Evolutionary conservation across 2,888 invertebrate genomes (phyloP).

Genomic region (Tholera decimalis): DNA sequence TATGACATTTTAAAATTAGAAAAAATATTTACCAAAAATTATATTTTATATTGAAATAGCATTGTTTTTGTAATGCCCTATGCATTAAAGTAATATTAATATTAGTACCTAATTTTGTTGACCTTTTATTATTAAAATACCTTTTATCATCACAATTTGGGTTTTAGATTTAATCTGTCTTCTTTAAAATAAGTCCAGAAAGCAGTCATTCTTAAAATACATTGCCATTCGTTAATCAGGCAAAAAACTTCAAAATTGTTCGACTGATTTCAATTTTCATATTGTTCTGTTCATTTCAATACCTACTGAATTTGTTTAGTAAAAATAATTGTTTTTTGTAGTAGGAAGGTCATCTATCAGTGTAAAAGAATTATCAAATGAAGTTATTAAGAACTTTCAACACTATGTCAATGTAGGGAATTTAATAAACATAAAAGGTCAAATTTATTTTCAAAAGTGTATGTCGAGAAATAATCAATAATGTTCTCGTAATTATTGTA

Average conservation of each 20-base stretch:
- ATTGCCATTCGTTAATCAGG: too few species aligned
- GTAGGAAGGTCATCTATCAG: background rate
- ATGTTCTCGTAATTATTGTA: conserved; percentile 14
- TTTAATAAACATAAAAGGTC: too few species aligned
- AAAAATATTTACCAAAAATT: conserved; percentile 64
- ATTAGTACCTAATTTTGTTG: conserved; percentile 21
- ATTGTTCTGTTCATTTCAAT: background rate
- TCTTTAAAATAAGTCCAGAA: background rate
- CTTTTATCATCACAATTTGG: background rate
- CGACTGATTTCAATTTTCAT: too few species aligned
- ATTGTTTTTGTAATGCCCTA: conserved; percentile 42
- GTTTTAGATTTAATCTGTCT: background rate
- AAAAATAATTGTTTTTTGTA: background rate
- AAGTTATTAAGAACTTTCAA: background rate
- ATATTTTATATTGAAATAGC: conserved; percentile 41
- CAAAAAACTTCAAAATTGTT: too few species aligned
- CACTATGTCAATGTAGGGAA: too few species aligned
- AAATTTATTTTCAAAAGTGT: background rate
- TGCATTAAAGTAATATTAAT: conserved; percentile 26
- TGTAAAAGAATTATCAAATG: background rate
- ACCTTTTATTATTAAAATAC: conserved; percentile 40
- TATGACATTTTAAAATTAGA: conserved; percentile 60
- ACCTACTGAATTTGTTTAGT: background rate
- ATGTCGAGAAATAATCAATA: conserved; percentile 29
- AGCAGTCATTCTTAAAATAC: too few species aligned